phyloP scores from a whole-genome alignment of 2,888 invertebrate species.

The Cephus pygmeus region DNA sequence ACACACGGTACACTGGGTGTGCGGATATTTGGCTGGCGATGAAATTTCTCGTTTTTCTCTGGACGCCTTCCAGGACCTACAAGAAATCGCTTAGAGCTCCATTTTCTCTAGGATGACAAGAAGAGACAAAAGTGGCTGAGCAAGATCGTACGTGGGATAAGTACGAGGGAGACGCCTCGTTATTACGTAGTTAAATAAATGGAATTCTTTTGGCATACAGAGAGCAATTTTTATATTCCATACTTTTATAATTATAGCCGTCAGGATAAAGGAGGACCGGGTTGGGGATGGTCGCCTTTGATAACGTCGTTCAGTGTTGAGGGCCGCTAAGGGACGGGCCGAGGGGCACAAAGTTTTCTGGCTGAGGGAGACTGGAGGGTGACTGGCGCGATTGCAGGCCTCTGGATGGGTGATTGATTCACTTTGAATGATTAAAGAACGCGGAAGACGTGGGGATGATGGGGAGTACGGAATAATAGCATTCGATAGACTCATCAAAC shows the following conservation, averaged over 20 bases:
- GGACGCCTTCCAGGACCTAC: background rate
- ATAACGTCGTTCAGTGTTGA: conserved; percentile 49
- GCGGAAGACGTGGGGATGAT: conserved; percentile 44
- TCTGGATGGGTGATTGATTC: conserved; percentile 64
- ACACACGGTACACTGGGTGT: background rate
- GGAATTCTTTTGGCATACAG: background rate
- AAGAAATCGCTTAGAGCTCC: background rate
- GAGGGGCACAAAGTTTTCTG: conserved; percentile 23
- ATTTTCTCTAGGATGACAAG: background rate
- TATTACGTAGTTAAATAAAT: background rate
- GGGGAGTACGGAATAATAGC: conserved; percentile 55
- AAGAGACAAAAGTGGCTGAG: background rate
- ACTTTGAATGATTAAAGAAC: conserved; percentile 66
- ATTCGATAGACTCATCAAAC: conserved; percentile 66
- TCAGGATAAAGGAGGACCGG: conserved; percentile 11
- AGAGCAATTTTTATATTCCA: conserved; percentile 13
- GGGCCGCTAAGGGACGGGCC: conserved; percentile 23
- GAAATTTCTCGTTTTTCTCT: background rate
- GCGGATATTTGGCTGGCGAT: background rate
- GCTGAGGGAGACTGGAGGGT: conserved; percentile 52
- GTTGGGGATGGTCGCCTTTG: conserved; percentile 35
- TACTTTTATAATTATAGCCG: conserved; percentile 30
- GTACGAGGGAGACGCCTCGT: background rate
- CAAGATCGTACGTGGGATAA: background rate
- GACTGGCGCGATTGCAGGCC: conserved; percentile 58